Evolutionary conservation across 1,140 invertebrate genomes (phyloP).

Genomic region (Bradynema listronoti): DNA sequence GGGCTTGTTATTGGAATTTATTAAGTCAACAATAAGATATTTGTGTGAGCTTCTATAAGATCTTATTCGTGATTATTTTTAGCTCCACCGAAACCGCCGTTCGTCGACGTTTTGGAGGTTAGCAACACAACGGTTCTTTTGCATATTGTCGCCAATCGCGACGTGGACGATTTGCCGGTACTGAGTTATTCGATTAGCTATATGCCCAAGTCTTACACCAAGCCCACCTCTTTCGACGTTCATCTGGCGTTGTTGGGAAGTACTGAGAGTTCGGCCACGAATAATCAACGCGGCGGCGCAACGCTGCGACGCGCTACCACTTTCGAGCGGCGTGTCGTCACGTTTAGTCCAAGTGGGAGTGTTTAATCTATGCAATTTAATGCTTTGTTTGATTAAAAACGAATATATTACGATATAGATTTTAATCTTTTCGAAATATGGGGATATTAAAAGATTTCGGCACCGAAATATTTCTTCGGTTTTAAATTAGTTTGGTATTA

Average conservation of each 20-base stretch:
- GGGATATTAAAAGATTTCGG: too few species aligned
- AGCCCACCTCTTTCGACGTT: too few species aligned
- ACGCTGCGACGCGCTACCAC: too few species aligned
- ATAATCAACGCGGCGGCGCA: not conserved
- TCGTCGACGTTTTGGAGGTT: slow-evolving; percentile 12
- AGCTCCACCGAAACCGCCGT: slow-evolving; percentile 24
- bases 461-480: not conserved
- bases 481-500: not conserved
- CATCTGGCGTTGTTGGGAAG: not conserved
- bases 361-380: not conserved
- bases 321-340: not conserved
- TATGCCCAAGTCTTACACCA: too few species aligned
- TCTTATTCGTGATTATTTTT: too few species aligned
- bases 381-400: not conserved
- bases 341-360: not conserved
- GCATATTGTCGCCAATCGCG: slow-evolving; percentile 15
- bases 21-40: too few species aligned
- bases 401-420: too few species aligned
- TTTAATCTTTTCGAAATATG: too few species aligned
- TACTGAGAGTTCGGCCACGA: slow-evolving; percentile 1
- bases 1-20: too few species aligned
- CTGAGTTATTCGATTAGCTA: slow-evolving; percentile 26
- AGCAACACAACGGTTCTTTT: slow-evolving; percentile 25
- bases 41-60: slow-evolving; percentile 10
- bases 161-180: slow-evolving; percentile 26